Evolutionary conservation across 2,888 invertebrate species (phyloP).

Genomic region (Sylvicola cinctus): DNA sequence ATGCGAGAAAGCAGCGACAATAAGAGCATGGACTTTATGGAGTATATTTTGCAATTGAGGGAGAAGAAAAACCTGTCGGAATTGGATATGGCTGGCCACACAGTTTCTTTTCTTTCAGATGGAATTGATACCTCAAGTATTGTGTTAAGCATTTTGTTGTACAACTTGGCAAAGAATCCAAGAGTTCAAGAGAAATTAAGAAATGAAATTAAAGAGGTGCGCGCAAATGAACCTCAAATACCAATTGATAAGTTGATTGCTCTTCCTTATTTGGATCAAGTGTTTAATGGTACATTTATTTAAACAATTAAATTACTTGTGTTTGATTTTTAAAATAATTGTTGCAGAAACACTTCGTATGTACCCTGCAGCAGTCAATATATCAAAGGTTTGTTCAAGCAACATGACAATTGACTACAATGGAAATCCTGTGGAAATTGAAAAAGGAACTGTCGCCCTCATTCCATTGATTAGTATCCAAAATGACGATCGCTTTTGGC

Average conservation of each 20-base stretch:
- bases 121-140: slow-evolving; percentile 21
- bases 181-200: slow-evolving; percentile 14
- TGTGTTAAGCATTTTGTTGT: slow-evolving; percentile 11
- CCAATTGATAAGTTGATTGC: slow-evolving; percentile 17
- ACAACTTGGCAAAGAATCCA: slow-evolving; percentile 14
- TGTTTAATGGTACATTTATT: too few relatives aligned
- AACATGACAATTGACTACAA: slow-evolving; percentile 3
- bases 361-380: background rate
- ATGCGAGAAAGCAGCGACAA: slow-evolving; percentile 12
- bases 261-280: slow-evolving; percentile 18
- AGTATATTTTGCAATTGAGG: slow-evolving; percentile 17
- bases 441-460: background rate
- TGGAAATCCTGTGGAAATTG: slow-evolving; percentile 3
- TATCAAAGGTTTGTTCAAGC: slow-evolving; percentile 4
- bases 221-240: slow-evolving; percentile 10
- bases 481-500: slow-evolving; percentile 26
- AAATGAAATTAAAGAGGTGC: slow-evolving; percentile 12
- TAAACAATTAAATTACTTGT: too few relatives aligned
- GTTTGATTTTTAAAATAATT: too few relatives aligned
- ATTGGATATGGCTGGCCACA: slow-evolving; percentile 13
- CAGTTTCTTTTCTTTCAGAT: slow-evolving; percentile 21
- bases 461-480: slow-evolving; percentile 19
- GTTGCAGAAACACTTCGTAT: slow-evolving; percentile 7
- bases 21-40: slow-evolving; percentile 18
- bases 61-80: slow-evolving; percentile 14